Evolutionary conservation across 1,140 invertebrate species (phyloP).

Genomic region (Drosophila pectinifera): DNA sequence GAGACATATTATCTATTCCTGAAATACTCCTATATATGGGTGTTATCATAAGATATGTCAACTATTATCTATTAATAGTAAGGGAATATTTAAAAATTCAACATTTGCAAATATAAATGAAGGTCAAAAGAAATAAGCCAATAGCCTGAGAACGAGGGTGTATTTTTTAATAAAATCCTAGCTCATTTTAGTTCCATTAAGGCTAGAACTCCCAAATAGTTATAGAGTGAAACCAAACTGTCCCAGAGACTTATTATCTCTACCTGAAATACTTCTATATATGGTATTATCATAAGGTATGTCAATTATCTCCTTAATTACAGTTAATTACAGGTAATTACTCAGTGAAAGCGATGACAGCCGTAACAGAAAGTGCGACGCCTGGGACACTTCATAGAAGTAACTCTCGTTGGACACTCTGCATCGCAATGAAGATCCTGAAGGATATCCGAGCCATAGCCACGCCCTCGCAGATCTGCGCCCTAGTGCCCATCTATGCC

Average conservation of each 20-base stretch:
- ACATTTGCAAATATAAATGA: not conserved
- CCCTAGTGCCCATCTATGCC: constrained; percentile 50
- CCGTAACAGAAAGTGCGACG: too few species aligned
- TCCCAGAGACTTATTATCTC: too few species aligned
- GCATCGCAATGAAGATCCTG: constrained; percentile 53
- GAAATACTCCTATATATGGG: not conserved
- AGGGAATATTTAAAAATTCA: not conserved
- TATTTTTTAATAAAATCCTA: too few species aligned
- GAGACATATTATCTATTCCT: too few species aligned
- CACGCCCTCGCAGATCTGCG: constrained; percentile 46
- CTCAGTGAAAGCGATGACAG: not conserved
- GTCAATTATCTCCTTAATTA: not conserved
- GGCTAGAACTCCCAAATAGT: too few species aligned
- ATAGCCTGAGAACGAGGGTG: too few species aligned
- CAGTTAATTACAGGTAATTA: not conserved
- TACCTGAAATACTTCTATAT: not conserved
- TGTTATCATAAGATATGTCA: not conserved
- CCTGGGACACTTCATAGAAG: not conserved
- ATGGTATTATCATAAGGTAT: not conserved
- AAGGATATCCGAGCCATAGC: constrained; percentile 37
- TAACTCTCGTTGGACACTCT: not conserved
- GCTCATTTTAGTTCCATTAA: too few species aligned
- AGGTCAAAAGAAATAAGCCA: too few species aligned
- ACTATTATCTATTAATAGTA: not conserved
- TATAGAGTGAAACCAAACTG: too few species aligned